phyloP scores from a whole-genome alignment of 2,113 vertebrate species.

The Malurus melanocephalus region DNA sequence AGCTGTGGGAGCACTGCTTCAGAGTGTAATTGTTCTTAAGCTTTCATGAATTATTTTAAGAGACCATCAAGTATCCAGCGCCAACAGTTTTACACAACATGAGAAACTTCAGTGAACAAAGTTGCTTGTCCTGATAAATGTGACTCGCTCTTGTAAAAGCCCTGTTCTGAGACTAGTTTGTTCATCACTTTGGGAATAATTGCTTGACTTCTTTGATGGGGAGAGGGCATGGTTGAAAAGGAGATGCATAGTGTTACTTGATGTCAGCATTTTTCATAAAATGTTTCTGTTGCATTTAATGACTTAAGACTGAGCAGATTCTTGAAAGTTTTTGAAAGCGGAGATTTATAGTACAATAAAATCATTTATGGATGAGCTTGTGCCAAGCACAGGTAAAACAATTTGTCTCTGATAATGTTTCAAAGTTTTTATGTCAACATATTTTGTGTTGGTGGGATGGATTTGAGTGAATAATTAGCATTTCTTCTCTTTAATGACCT shows the following conservation, averaged over 20 bases:
- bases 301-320: neutral
- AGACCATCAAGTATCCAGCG: neutral
- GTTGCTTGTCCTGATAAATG: neutral
- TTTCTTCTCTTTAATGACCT: neutral
- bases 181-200: neutral
- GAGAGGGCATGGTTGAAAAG: neutral
- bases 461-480: neutral
- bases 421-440: neutral
- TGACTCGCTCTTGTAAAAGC: neutral
- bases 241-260: neutral
- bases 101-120: neutral
- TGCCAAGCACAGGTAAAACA: neutral
- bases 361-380: neutral
- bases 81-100: neutral
- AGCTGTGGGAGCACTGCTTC: neutral
- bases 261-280: neutral
- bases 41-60: slow-evolving; percentile 40
- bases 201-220: neutral
- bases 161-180: neutral
- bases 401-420: neutral
- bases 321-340: neutral
- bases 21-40: slow-evolving; percentile 14
- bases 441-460: neutral
- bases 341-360: neutral
- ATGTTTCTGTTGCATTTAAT: neutral